Conservation (phyloP, 2,888 invertebrate species). For the Philhelius pedissequus region DNA sequence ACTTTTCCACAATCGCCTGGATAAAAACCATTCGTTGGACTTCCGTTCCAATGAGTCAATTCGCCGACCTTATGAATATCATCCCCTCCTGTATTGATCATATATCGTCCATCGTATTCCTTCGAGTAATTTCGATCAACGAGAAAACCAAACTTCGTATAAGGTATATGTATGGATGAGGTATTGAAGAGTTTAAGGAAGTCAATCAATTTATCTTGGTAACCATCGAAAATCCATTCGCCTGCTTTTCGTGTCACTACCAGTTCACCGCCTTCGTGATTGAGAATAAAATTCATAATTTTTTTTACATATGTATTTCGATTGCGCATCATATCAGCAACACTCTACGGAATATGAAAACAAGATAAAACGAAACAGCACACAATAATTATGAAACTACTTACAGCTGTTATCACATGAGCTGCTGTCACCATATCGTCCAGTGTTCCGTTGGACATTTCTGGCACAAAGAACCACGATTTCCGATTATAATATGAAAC, state of each 20-base stretch:
- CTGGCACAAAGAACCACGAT: conserved; percentile 86
- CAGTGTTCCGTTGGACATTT: conserved; percentile 85
- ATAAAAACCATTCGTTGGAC: conserved; percentile 81
- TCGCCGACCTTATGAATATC: conserved; percentile 85
- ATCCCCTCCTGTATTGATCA: conserved; percentile 86
- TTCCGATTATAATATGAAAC: conserved; percentile 88
- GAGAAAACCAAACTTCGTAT: conserved; percentile 92
- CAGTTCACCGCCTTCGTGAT: conserved; percentile 79
- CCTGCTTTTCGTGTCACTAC: conserved; percentile 83
- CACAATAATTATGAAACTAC: conserved; percentile 70
- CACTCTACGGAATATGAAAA: conserved; percentile 80
- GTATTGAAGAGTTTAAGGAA: conserved; percentile 81
- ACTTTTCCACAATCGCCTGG: conserved; percentile 83
- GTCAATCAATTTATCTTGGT: conserved; percentile 85
- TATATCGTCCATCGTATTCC: conserved; percentile 87
- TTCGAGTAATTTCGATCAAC: conserved; percentile 86
- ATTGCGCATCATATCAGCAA: conserved; percentile 82
- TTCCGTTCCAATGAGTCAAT: conserved; percentile 85
- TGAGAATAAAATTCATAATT: conserved; percentile 81
- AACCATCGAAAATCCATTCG: conserved; percentile 90
- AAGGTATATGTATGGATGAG: conserved; percentile 81
- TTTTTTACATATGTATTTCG: conserved; percentile 77
- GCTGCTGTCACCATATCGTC: conserved; percentile 85
- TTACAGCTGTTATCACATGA: conserved; percentile 88
- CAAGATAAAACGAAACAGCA: background rate